Base-by-base conservation (phyloP, 2,797 vertebrate genomes). In the Anolis apletophallus region DNA sequence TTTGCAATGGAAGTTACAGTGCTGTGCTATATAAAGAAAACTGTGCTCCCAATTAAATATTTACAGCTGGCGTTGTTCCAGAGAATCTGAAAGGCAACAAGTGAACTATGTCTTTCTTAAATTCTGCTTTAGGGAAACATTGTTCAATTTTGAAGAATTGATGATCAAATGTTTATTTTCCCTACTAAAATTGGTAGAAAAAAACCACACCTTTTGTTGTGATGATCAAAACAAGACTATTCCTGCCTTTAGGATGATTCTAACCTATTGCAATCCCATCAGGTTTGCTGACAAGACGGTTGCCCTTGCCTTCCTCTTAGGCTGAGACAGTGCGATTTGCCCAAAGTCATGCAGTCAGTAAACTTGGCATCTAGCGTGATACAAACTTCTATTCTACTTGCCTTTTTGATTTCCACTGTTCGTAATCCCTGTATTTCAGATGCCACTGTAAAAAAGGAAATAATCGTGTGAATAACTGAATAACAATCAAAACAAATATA, bases 371-470 rank as follows among this genome's bases (percentile, higher is more conserved):
- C 29, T 55, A 7, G 72, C 46, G 85, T 29, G 0, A 52, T 61
- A 52, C 0, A 1, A 83, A 46, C 10, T 36, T 69, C 40, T 83
- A 16, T 72, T 61, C 46, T 36, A 88, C 90, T 94, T 94, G 97
- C 97, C 97, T 99, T 99, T 68, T 97, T 98, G 92, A 99, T 97
- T 96, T 99, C 98, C 3, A 99, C 97, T 12, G 96, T 97, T 92
- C 99, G 97, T 93, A 97, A 88, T 88, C 98, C 98, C 78, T 97
- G 97, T 92, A 96, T 97, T 94, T 98, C 98, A 76, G 95, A 95
- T 87, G 94, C 96, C 97, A 96, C 77, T 93, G 90, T 88, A 83
- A 29, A 93, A n/a, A 95, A 81, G 91, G 23, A 55, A 55, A 54
- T 17, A 73, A 23, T 46, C 9, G 1, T 73, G 36, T 73, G 72